phyloP scores from a whole-genome alignment of 2,113 vertebrate species.

The Sisor rabdophorus region DNA sequence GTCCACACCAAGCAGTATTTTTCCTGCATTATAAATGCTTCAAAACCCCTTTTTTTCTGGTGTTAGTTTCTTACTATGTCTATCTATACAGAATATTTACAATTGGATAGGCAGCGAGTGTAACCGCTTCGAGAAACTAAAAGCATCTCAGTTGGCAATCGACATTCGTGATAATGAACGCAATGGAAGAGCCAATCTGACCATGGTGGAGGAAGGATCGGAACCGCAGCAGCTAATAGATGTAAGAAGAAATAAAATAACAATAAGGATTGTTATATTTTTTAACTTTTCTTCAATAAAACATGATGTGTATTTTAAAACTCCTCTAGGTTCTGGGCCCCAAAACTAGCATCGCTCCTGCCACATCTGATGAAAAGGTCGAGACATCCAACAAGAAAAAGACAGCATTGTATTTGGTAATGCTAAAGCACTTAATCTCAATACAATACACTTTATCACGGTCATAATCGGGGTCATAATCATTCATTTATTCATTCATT shows the following conservation, averaged over 20 bases:
- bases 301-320: not conserved
- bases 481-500: no score
- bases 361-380: constrained; percentile 20
- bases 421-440: constrained; percentile 38
- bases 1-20: not conserved
- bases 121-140: constrained; percentile 67
- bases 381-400: constrained; percentile 48
- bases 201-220: constrained; percentile 65
- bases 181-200: constrained; percentile 67
- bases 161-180: constrained; percentile 74
- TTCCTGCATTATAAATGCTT: not conserved
- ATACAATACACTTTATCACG: not conserved
- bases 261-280: not conserved
- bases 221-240: constrained; percentile 57
- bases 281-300: not conserved
- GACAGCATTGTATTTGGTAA: constrained; percentile 66
- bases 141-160: constrained; percentile 66
- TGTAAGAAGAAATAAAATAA: constrained; percentile 46
- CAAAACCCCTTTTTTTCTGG: not conserved
- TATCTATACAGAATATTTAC: constrained; percentile 62
- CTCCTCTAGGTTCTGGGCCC: constrained; percentile 62
- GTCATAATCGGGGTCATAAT: not conserved
- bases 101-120: constrained; percentile 74
- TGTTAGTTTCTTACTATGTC: not conserved
- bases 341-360: constrained; percentile 54